Evolutionary conservation across 2,113 vertebrate genomes (phyloP).

Genomic region (Atlantisia rogersi): DNA sequence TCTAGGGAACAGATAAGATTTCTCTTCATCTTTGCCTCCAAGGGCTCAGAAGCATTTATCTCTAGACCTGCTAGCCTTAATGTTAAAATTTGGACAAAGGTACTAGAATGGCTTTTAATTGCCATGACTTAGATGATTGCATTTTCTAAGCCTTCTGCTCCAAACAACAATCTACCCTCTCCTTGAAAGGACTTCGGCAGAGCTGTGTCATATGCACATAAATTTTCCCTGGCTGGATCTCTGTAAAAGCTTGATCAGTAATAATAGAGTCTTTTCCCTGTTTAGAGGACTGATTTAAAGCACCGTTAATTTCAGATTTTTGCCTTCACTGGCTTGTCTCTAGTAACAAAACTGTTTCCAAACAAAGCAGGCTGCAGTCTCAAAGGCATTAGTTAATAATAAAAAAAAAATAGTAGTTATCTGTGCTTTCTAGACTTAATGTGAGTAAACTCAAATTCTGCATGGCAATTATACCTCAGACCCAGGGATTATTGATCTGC

Average conservation of each 20-base stretch:
- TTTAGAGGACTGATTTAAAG: constrained; percentile 4
- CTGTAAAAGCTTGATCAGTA: constrained; percentile 9
- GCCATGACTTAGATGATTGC: not conserved
- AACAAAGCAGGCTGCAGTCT: not conserved
- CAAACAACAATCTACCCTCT: not conserved
- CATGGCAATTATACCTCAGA: not conserved
- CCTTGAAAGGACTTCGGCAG: not conserved
- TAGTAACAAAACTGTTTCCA: not conserved
- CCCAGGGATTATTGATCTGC: not conserved
- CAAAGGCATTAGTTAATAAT: not conserved
- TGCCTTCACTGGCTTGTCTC: not conserved
- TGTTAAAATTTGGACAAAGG: not conserved
- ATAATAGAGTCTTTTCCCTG: not conserved
- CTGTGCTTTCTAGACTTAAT: not conserved
- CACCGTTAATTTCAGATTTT: constrained; percentile 13
- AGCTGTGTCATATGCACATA: not conserved
- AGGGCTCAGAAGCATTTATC: not conserved
- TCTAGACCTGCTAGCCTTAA: not conserved
- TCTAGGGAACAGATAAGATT: not conserved
- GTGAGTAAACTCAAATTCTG: not conserved
- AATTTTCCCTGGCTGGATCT: not conserved
- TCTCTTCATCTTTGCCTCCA: not conserved
- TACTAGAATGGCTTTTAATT: not conserved
- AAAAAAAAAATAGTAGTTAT: not conserved
- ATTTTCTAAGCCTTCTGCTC: constrained; percentile 19